Conservation (phyloP, 2,888 invertebrate genomes). For the Xylota sylvarum region DNA sequence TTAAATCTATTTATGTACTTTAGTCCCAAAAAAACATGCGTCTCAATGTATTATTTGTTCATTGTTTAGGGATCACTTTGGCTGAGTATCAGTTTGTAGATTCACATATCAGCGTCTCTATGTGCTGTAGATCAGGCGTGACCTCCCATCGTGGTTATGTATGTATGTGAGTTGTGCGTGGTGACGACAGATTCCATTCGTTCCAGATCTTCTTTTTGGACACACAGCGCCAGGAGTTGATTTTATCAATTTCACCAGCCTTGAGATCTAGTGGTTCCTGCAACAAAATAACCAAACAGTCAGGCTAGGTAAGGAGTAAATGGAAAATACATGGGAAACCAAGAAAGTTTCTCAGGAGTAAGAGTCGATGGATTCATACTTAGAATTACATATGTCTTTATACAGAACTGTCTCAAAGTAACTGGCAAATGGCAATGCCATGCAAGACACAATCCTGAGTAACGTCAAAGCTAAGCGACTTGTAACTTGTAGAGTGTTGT, state of each 20-base stretch:
- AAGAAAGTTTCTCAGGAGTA: slow-evolving; percentile 97
- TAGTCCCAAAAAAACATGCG: background rate
- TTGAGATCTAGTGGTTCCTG: slow-evolving; percentile 86
- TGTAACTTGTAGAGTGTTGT: slow-evolving; percentile 92
- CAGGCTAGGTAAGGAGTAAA: slow-evolving; percentile 85
- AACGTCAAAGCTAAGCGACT: slow-evolving; percentile 89
- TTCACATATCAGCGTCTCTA: slow-evolving; percentile 51
- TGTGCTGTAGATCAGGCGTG: slow-evolving; percentile 80
- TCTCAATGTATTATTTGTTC: slow-evolving; percentile 59
- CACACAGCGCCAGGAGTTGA: slow-evolving; percentile 95
- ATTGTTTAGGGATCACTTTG: slow-evolving; percentile 59
- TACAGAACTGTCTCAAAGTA: slow-evolving; percentile 96
- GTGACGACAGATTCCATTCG: slow-evolving; percentile 90
- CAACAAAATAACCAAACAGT: slow-evolving; percentile 36
- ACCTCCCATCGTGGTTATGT: slow-evolving; percentile 82
- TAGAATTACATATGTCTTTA: slow-evolving; percentile 91
- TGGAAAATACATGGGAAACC: slow-evolving; percentile 99
- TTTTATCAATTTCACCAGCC: slow-evolving; percentile 89
- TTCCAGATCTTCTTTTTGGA: slow-evolving; percentile 96
- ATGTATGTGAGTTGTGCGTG: slow-evolving; percentile 80
- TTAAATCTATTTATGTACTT: slow-evolving; percentile 27
- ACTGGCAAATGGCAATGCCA: slow-evolving; percentile 98
- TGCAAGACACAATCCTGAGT: slow-evolving; percentile 93
- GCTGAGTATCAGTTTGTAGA: slow-evolving; percentile 32
- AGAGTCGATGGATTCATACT: slow-evolving; percentile 96